phyloP scores from a whole-genome alignment of 1,140 invertebrate species.

The Formica selysi region DNA sequence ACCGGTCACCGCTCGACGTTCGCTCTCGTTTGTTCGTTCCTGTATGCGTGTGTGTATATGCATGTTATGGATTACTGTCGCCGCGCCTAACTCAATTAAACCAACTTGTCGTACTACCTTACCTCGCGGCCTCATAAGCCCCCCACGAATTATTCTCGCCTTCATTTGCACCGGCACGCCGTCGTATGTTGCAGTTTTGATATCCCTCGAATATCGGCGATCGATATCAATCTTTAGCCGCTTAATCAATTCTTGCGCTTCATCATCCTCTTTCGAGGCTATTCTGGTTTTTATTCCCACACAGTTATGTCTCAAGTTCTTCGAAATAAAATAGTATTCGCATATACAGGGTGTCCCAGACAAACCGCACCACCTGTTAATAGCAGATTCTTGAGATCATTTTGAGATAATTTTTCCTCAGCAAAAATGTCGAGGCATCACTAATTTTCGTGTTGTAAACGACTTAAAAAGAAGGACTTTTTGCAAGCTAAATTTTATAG shows the following conservation, averaged over 20 bases:
- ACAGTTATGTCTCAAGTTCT: background rate
- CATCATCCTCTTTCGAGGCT: slow-evolving; percentile 24
- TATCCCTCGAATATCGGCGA: slow-evolving; percentile 21
- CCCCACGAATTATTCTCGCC: slow-evolving; percentile 6
- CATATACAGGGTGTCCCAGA: no score
- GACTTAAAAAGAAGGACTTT: no score
- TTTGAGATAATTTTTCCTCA: no score
- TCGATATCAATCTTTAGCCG: slow-evolving; percentile 42
- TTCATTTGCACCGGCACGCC: background rate
- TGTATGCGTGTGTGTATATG: background rate
- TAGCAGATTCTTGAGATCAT: no score
- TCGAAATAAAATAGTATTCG: background rate
- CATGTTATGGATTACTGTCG: slow-evolving; percentile 59
- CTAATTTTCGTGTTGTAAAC: no score
- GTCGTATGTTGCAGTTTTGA: background rate
- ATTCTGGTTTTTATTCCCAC: background rate
- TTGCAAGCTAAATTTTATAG: no score
- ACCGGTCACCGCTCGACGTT: slow-evolving; percentile 9
- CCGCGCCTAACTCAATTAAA: slow-evolving; percentile 59
- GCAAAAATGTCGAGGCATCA: no score
- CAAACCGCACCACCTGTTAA: no score
- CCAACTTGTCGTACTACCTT: slow-evolving; percentile 54
- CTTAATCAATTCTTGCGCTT: slow-evolving; percentile 39
- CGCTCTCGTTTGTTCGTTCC: background rate
- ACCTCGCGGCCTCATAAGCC: slow-evolving; percentile 21